Evolutionary conservation across 1,140 invertebrate species (phyloP), one percentile per base, ranked within the genome.

Genomic region (Aphelenchoides fujianensis): DNA sequence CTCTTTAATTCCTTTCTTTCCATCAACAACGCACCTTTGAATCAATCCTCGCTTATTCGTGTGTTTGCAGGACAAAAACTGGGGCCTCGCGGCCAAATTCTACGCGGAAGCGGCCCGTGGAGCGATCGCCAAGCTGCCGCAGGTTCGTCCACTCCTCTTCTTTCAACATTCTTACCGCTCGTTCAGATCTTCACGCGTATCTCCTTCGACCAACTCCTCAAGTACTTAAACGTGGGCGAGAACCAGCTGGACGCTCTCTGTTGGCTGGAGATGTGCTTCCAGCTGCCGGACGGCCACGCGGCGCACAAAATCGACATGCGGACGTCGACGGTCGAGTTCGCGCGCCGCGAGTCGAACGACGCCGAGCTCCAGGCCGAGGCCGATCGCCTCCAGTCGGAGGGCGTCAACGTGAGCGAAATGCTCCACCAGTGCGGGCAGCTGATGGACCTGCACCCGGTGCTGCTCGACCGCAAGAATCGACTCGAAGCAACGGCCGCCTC

Each of bases 141-240:
- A 5, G 55, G 55, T 59, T 16, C 28, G 19, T 48, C 55, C 34
- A 23, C 34, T 59, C 34, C 12, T 48, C 23, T n/a, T n/a, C n/a
- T n/a, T n/a, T n/a, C n/a, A n/a, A n/a, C n/a, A 16, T 48, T 23
- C 12, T 23, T 48, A 16, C 23, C 12, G 23, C 23, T 48, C 23
- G 41, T 59, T 59, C 55, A 59, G 55, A 32, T 59, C 23, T 59
- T 59, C 55, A 30, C 55, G 7, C 5, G 34, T 30, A 5, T 59
- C 5, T 19, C 5, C 27, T 7, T 59, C 5, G 28, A 16, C 5
- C 5, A 59, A 59, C 12, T 59, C 19, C 27, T 32, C 7, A 59
- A 59, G 19, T 59, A 7, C 34, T 59, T 5, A 5, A 5, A 19
- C 5, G 7, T 59, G 28, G 55, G 19, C 19, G 55, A 5, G 27